These are phyloP conservation scores for Paramisgurnus dabryanus DNA, from an alignment of 2,113 vertebrate species.

Conservation along the genomic window DNA sequence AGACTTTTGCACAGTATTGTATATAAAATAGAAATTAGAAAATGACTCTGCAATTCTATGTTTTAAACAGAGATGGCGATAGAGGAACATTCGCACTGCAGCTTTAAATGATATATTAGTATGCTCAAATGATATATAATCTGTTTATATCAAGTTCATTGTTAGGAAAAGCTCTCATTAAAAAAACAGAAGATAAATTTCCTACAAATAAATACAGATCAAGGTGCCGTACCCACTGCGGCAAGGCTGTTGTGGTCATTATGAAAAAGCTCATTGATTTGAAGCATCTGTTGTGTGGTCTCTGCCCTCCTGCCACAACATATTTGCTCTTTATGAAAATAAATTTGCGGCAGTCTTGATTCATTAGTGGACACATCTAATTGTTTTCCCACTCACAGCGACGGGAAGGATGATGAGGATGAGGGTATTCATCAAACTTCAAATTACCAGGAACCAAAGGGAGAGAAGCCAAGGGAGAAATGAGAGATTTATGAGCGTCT, in stretches of 20 bases:
- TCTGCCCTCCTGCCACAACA: constrained; percentile 45
- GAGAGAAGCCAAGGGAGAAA: not conserved
- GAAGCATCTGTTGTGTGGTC: constrained; percentile 41
- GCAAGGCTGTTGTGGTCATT: constrained; percentile 7
- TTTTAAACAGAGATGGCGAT: no score
- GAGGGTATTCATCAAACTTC: constrained; percentile 51
- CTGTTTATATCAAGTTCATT: not conserved
- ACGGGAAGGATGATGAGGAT: constrained; percentile 52
- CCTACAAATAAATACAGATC: not conserved
- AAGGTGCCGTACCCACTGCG: not conserved
- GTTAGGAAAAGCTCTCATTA: not conserved
- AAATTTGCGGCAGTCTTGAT: constrained; percentile 54
- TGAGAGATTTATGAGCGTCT: constrained; percentile 33
- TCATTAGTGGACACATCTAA: constrained; percentile 59
- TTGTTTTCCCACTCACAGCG: constrained; percentile 55
- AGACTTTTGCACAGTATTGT: no score
- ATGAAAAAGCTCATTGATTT: constrained; percentile 34
- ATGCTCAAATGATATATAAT: not conserved
- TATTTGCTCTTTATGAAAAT: constrained; percentile 62
- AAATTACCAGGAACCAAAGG: constrained; percentile 49
- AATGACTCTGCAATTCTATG: no score
- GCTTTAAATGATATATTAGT: no score
- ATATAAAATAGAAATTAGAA: no score
- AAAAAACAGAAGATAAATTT: not conserved
- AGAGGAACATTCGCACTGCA: no score